Evolutionary conservation across 2,888 invertebrate species (phyloP), one percentile per base, ranked within the genome.

Genomic region (Bellardia pandia): DNA sequence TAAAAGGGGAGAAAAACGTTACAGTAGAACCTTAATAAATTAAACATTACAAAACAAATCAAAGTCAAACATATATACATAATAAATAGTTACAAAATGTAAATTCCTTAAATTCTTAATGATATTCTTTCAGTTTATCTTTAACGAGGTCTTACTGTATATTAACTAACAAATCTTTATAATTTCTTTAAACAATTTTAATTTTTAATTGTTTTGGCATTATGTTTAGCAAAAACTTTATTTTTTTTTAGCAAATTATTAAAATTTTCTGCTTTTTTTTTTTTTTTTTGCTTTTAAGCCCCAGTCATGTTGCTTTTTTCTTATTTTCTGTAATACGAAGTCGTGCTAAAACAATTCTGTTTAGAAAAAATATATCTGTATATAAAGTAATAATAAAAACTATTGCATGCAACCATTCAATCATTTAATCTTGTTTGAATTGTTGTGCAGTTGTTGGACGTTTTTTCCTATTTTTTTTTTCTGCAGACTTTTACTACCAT

Each of bases 361-460:
- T 77, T 33, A 53, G 30, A 71, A 37, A 53, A 71, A 71, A 51
- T 23, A 23, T 23, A 48, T 13, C 3, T 45, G 51, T 51, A 85
- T 64, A 64, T 42, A 40, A 40, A 33, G 72, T 45, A 76, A 77
- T 72, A 72, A 56, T 72, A 84, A 85, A 77, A 87, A 85, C 75
- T 86, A 88, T 88, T 88, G 88, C 88, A 85, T 88, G 88, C 87
- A 88, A 85, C 88, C 88, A 88, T 89, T 89, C 88, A 88, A 89
- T 89, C 89, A 89, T 91, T 91, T 92, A 90, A 91, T 90, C 90
- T 89, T 88, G 87, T 90, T 90, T 90, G 89, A 83, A 83, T 83
- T 83, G 83, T 72, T 64, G 64, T 68, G 58, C 62, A 76, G 45
- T 58, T 30, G 51, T n/a, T n/a, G 48, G n/a, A 14, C 6, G 45